A percentile compares a stretch with the other conserved stretches of the same genome.
These are phyloP conservation scores for Cyprinus carpio DNA, from an alignment of 2,113 vertebrate genomes.

Conservation along the genomic window DNA sequence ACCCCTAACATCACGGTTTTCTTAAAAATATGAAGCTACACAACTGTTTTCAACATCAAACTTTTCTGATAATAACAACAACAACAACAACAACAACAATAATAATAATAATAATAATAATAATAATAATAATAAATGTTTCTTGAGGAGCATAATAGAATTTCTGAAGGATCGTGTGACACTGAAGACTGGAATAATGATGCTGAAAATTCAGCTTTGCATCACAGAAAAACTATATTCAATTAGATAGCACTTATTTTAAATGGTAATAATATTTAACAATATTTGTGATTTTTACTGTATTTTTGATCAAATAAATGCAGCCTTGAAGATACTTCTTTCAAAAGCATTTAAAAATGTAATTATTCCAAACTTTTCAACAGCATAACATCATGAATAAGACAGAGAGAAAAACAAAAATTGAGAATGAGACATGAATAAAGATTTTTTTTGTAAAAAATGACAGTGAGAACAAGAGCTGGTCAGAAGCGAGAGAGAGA, in stretches of 20 bases:
- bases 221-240: background rate
- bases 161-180: background rate
- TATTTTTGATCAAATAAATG: too few relatives aligned
- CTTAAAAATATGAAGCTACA: background rate
- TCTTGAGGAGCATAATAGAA: too few relatives aligned
- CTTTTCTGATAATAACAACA: too few relatives aligned
- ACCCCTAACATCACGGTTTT: too few relatives aligned
- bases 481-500: conserved; percentile 52
- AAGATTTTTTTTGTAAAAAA: background rate
- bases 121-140: too few relatives aligned
- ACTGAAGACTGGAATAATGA: too few relatives aligned
- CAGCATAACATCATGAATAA: background rate
- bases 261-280: too few relatives aligned
- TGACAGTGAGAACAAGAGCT: background rate
- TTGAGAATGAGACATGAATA: background rate
- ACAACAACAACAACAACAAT: too few relatives aligned
- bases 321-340: background rate
- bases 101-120: too few relatives aligned
- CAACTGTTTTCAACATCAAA: background rate
- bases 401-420: background rate
- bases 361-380: background rate
- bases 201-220: too few relatives aligned
- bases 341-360: background rate
- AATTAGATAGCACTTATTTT: too few relatives aligned
- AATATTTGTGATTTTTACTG: too few relatives aligned